Percentiles rank a stretch among this genome's conserved stretches.
These are phyloP conservation scores for Cyprinodon diabolis DNA, from an alignment of 2,797 vertebrate genomes.

Conservation along the genomic window DNA sequence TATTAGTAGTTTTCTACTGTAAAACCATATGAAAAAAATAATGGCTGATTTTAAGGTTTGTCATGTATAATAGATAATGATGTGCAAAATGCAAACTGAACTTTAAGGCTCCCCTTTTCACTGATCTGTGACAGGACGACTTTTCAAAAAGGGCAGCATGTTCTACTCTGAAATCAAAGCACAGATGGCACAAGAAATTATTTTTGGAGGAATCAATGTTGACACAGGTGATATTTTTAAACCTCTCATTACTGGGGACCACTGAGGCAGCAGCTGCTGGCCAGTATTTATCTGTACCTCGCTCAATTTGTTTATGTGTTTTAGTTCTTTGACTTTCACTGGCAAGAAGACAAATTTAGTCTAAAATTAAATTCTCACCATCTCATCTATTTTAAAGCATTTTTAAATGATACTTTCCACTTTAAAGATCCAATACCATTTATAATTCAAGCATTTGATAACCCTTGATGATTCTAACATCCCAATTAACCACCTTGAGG, in stretches of 20 bases:
- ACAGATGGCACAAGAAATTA: neutral
- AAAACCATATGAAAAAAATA: neutral
- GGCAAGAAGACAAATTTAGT: neutral
- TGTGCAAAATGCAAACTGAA: neutral
- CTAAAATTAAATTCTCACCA: neutral
- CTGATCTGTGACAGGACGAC: neutral
- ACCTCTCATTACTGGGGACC: constrained; percentile 4
- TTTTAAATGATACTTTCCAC: neutral
- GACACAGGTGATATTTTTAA: constrained; percentile 22
- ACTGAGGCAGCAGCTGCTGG: neutral
- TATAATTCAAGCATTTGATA: neutral
- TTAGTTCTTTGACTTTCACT: neutral
- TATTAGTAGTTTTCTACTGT: neutral
- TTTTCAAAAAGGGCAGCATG: neutral
- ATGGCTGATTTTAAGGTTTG: neutral
- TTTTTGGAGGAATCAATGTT: constrained; percentile 12
- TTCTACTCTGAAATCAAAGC: neutral
- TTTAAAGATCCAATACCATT: neutral
- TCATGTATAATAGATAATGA: neutral
- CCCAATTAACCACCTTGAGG: neutral
- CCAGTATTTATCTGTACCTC: neutral
- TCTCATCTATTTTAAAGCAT: neutral
- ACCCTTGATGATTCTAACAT: neutral
- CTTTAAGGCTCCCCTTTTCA: neutral
- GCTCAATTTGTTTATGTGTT: neutral